Base-by-base conservation (phyloP, 1,140 invertebrate genomes). In the Zaprionus lachaisei region DNA sequence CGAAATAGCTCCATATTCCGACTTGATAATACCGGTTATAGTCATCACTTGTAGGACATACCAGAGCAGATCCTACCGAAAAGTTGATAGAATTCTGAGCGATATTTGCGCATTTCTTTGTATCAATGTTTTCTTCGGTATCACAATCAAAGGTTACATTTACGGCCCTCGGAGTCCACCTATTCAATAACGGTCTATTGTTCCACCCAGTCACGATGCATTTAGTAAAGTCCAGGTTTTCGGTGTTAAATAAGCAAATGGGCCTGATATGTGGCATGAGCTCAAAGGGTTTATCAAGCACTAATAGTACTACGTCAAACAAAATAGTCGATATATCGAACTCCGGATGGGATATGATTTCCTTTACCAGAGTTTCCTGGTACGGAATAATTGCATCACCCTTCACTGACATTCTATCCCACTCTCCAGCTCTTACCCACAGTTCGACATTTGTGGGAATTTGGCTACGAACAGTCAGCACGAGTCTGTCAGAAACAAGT, bases 131-230 rank as follows among this genome's bases (percentile, higher is more conserved):
- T 15, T 14, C 12, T 6, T 41, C 15, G 5, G 0, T 41, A n/a
- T 41, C 38, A 41, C 38, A 41, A n/a, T 57, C 37, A 28, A 38
- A n/a, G 5, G 24, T 20, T 2, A 41, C 34, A 17, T 2, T 28
- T 3, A 24, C 15, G 1, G 0, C 22, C 7, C 5, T 57, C 0
- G 47, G 4, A n/a, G 62, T 47, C 1, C 1, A 5, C 17, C 15
- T 55, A 44, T 5, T 2, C 6, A 0, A 1, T 12, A 0, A 0
- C 5, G 5, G 31, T 2, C 1, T 20, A 22, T 31, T 2, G 26
- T 49, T 17, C 79, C 79, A 82, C 5, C 79, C 80, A 9, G 58
- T 37, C 17, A 44, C 47, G 3, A 57, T 14, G 11, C 71, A 82
- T 11, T 54, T 38, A 0, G 17, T 14, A 4, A 31, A 55, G 2